Base-by-base conservation (phyloP, 1,140 invertebrate genomes). In the Drosophila pseudoananassae region DNA sequence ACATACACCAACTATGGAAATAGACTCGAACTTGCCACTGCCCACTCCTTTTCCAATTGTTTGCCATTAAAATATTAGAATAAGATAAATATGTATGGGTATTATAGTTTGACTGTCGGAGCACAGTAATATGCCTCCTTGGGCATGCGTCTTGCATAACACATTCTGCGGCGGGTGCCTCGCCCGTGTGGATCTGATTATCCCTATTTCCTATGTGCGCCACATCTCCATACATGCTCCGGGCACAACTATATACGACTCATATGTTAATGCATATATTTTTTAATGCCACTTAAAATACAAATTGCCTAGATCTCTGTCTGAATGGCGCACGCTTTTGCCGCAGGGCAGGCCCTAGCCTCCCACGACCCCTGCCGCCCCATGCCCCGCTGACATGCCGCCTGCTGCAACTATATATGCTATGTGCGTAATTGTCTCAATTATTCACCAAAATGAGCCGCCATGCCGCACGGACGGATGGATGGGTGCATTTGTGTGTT, bases 391-490 rank as follows among this genome's bases (percentile, higher is more conserved):
- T 17, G 43, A 7, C 15, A 17, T 45, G 9, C 17, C 60, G 5
- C 12, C 55, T 27, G 65, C 15, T 52, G 40, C 40, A 43, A 45
- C 58, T 63, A 58, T 71, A 74, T 81, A 73, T 72, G 68, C 56
- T 71, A 60, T 82, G 78, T 78, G 71, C 83, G 82, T 87, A 87
- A 87, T 87, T 87, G 83, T 87, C 82, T 88, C 82, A 87, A 87
- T 87, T 87, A 87, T 88, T 87, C 82, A 87, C 82, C 83, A 72
- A 87, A 87, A 87, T 87, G 82, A 87, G 82, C 75, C 74, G 65
- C 83, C 78, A 75, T 82, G 51, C 61, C 55, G 63, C 68, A 59
- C 57, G 53, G 43, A 61, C 61, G 40, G 15, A 40, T 40, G 38
- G 38, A 43, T 64, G 17, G 23, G n/a, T 58, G 12, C 56, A 27